Evolutionary conservation across 2,113 vertebrate genomes (phyloP).

Genomic region (Pomatostomus ruficeps): DNA sequence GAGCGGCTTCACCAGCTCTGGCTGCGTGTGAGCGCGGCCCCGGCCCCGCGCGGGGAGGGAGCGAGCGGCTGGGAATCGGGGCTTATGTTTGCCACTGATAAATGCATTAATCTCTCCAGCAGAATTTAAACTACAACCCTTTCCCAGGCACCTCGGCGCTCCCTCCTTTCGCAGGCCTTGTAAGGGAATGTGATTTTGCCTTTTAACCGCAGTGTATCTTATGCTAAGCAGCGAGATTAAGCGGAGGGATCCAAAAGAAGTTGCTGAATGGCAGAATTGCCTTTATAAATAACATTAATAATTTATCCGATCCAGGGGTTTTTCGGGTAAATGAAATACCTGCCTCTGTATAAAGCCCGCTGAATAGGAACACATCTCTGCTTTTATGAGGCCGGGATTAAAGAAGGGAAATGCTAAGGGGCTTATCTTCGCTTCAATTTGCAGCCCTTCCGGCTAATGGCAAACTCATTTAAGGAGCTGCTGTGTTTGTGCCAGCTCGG

Average conservation of each 20-base stretch:
- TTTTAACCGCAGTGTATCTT: constrained; percentile 68
- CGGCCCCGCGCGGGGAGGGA: not conserved
- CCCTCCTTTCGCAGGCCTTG: constrained; percentile 45
- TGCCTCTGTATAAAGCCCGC: constrained; percentile 61
- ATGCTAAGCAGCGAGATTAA: constrained; percentile 67
- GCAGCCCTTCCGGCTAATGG: constrained; percentile 63
- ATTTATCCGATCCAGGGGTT: constrained; percentile 59
- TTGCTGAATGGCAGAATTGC: constrained; percentile 69
- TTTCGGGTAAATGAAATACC: constrained; percentile 59
- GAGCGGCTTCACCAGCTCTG: not conserved
- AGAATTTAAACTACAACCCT: constrained; percentile 51
- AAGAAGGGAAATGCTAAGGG: constrained; percentile 61
- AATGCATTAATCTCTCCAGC: constrained; percentile 59
- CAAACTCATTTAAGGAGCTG: constrained; percentile 62
- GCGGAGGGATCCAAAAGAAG: constrained; percentile 54
- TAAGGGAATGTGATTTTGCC: constrained; percentile 60
- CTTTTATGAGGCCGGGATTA: constrained; percentile 60
- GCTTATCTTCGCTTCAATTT: constrained; percentile 66
- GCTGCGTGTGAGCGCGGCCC: not conserved
- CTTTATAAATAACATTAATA: constrained; percentile 71
- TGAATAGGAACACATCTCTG: constrained; percentile 62
- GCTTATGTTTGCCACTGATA: constrained; percentile 66
- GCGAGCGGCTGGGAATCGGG: not conserved
- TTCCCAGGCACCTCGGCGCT: constrained; percentile 39
- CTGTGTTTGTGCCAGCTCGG: constrained; percentile 58